A percentile compares a stretch with the other conserved stretches of the same genome.
Conservation (phyloP, 2,888 invertebrate genomes). For the Eristalis pertinax region DNA sequence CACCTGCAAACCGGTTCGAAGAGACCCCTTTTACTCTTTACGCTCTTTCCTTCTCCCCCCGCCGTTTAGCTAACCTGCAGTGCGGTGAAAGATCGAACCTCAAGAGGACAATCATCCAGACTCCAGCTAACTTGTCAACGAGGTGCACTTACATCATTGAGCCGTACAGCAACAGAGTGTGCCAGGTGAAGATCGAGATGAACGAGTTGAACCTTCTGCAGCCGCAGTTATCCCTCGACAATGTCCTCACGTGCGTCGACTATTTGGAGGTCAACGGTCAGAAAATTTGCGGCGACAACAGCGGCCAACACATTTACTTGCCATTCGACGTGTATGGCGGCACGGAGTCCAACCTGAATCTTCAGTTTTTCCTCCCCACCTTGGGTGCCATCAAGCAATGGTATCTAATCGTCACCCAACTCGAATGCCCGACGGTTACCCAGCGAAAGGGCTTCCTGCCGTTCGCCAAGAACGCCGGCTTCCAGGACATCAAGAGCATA, state of each 20-base stretch:
- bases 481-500: conserved; percentile 77
- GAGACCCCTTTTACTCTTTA: neutral
- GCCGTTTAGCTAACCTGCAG: conserved; percentile 77
- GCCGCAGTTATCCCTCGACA: conserved; percentile 58
- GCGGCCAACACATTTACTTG: conserved; percentile 83
- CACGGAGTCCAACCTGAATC: conserved; percentile 78
- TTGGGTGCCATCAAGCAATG: conserved; percentile 79
- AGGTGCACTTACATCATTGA: conserved; percentile 78
- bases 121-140: conserved; percentile 73
- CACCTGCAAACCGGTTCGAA: neutral
- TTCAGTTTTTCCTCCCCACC: conserved; percentile 82
- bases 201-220: conserved; percentile 76
- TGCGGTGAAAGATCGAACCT: conserved; percentile 76
- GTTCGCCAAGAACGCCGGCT: conserved; percentile 74
- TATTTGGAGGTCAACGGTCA: conserved; percentile 76
- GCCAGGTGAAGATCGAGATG: conserved; percentile 79
- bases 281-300: conserved; percentile 84
- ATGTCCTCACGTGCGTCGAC: conserved; percentile 75
- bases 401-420: conserved; percentile 85
- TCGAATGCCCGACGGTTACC: conserved; percentile 82
- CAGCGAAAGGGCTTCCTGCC: conserved; percentile 72
- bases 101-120: conserved; percentile 79
- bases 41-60: neutral
- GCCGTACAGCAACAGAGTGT: conserved; percentile 77
- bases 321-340: conserved; percentile 78